Conservation (phyloP, 2,113 vertebrate species). For the Nettapus auritus region DNA sequence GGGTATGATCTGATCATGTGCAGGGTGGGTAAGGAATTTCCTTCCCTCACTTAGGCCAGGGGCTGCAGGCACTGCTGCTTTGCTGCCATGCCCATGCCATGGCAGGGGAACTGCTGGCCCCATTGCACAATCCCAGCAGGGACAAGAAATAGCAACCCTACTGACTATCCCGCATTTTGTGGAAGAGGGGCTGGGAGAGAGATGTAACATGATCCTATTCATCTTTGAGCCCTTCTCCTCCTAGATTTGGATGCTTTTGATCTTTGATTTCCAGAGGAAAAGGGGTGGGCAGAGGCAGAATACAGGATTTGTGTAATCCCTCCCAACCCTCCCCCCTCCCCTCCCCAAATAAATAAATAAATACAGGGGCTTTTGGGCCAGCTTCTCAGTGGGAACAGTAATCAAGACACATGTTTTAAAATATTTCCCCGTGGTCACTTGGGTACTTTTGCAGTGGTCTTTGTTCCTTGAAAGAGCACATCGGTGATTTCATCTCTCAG, state of each 20-base stretch:
- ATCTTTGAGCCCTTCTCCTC: not conserved
- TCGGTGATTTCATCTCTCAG: not conserved
- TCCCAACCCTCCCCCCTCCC: no score
- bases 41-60: fast-evolving
- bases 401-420: not conserved
- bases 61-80: not conserved
- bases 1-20: not conserved
- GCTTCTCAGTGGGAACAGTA: not conserved
- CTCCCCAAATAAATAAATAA: no score
- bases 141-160: not conserved
- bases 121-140: not conserved
- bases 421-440: not conserved
- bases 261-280: not conserved
- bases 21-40: not conserved
- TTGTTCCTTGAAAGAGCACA: not conserved
- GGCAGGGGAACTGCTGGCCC: not conserved
- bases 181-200: not conserved
- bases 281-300: not conserved
- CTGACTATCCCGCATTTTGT: fast-evolving
- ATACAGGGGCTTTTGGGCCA: not conserved
- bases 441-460: not conserved
- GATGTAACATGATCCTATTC: not conserved
- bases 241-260: not conserved
- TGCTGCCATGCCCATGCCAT: fast-evolving
- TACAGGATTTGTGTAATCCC: not conserved